Percentiles rank a stretch among this genome's conserved stretches.
Evolutionary conservation across 2,888 invertebrate species (phyloP).

Genomic region (Vesta saturnalis): DNA sequence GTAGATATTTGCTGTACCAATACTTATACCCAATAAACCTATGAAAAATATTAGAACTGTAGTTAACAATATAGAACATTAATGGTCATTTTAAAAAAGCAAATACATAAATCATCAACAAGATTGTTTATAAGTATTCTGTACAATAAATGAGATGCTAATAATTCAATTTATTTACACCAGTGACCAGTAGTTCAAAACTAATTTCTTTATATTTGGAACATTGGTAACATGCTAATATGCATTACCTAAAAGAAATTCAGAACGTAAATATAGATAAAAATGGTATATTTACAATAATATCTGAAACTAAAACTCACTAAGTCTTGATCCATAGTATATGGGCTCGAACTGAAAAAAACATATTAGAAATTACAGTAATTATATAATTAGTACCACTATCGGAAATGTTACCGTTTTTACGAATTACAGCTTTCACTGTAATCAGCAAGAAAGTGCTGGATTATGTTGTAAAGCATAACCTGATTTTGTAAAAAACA

Average conservation of each 20-base stretch:
- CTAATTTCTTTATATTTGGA: conserved; percentile 12
- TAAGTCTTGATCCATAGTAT: conserved; percentile 77
- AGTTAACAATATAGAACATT: conserved; percentile 78
- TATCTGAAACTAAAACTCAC: too few relatives aligned
- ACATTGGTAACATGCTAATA: conserved; percentile 14
- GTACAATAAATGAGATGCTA: conserved; percentile 22
- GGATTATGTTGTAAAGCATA: background rate
- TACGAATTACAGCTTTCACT: background rate
- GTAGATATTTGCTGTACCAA: too few relatives aligned
- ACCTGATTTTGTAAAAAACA: background rate
- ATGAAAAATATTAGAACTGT: conserved; percentile 79
- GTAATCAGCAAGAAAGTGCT: background rate
- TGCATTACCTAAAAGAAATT: background rate
- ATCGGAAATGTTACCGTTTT: background rate
- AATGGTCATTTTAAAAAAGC: conserved; percentile 80
- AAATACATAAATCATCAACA: conserved; percentile 83
- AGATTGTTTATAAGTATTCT: conserved; percentile 59
- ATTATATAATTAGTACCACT: background rate
- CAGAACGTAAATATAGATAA: too few relatives aligned
- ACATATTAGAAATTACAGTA: background rate
- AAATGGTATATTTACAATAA: too few relatives aligned
- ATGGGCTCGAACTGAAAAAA: background rate
- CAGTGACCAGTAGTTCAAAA: background rate
- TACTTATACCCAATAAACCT: conserved; percentile 93
- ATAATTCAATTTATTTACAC: conserved; percentile 16